Base-by-base conservation (phyloP, 2,797 vertebrate genomes). In the Rhinella marina region DNA sequence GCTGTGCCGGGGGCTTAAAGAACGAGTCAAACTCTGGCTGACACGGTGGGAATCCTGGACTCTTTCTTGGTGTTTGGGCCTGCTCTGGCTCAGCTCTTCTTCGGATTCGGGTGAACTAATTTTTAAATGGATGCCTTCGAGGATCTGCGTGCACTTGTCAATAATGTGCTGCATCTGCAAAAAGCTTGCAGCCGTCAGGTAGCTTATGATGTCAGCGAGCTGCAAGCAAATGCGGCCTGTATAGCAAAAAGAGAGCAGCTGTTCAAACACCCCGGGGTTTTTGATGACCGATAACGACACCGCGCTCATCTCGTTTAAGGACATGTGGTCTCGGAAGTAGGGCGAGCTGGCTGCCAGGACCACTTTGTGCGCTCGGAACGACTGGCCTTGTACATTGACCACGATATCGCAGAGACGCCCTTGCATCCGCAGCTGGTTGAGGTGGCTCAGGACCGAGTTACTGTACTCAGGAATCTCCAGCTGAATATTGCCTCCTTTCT, bases 101-200 rank as follows among this genome's bases (percentile, higher is more conserved):
- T 98, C 98, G 61, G 98, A 94, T 27, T 98, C 97, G 0, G 96
- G 95, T 91, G 98, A 92, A 0, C 96, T 98, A 80, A 99, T 99
- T 94, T 99, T 98, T 92, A 99, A 97, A 90, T 99, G 98, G 91
- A 99, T 99, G 3, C 97, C 94, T 93, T 99, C 98, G 0, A 99
- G 95, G 92, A 99, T 98, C 94, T 98, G 97, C 0, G 98, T 99
- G 93, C 98, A 99, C 90, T 98, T 98, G 94, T 99, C 98, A 87
- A 99, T 99, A 88, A 99, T 97, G 92, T 99, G 97, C 93, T 99
- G 98, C 98, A 99, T 99, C 94, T 99, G 98, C 90, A 99, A 93
- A 94, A 99, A 99, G 90, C 98, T 99, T 91, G 98, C 98, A 0
- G 98, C 98, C 0, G 98, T 99, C 91, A 99, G 94, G 94, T 99